Conservation (phyloP, 1,140 invertebrate genomes). For the Drosophila repleta region DNA sequence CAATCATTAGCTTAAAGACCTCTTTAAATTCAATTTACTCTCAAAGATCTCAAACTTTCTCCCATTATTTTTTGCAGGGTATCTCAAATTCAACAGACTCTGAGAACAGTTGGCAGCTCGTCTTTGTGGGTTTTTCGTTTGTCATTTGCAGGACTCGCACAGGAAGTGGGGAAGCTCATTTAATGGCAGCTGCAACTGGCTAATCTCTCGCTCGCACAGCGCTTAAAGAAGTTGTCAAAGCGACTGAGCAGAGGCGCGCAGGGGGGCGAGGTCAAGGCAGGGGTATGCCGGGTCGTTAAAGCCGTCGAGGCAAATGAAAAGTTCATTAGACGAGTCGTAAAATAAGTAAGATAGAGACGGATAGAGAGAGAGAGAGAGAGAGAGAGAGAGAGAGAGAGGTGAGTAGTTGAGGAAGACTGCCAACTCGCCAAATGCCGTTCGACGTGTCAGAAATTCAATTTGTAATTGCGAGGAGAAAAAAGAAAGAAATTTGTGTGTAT, state of each 20-base stretch:
- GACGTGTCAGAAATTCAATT: constrained; percentile 79
- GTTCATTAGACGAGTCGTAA: constrained; percentile 75
- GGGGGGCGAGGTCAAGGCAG: not conserved
- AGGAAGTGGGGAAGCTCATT: constrained; percentile 61
- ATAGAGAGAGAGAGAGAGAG: too few species aligned
- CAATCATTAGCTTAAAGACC: not conserved
- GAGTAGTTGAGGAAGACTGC: not conserved
- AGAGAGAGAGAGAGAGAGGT: not conserved
- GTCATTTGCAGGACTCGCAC: constrained; percentile 58
- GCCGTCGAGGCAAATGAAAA: constrained; percentile 57
- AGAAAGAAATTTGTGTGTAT: not conserved
- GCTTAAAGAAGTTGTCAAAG: constrained; percentile 70
- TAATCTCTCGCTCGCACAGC: constrained; percentile 47
- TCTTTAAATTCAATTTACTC: too few species aligned
- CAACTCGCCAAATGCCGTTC: constrained; percentile 34
- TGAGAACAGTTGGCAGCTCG: not conserved
- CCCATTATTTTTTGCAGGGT: not conserved
- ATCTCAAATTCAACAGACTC: not conserved
- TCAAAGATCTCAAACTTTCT: too few species aligned
- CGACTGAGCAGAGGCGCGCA: not conserved
- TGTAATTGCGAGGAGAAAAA: constrained; percentile 43
- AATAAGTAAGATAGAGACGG: constrained; percentile 4
- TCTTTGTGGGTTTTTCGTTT: constrained; percentile 6
- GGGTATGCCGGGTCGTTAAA: constrained; percentile 29
- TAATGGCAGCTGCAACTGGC: constrained; percentile 65